These are phyloP conservation scores for Aurelia aurita DNA, from an alignment of 30 jellyfish, hydroid and myxozoan species.

Conservation along the genomic window DNA sequence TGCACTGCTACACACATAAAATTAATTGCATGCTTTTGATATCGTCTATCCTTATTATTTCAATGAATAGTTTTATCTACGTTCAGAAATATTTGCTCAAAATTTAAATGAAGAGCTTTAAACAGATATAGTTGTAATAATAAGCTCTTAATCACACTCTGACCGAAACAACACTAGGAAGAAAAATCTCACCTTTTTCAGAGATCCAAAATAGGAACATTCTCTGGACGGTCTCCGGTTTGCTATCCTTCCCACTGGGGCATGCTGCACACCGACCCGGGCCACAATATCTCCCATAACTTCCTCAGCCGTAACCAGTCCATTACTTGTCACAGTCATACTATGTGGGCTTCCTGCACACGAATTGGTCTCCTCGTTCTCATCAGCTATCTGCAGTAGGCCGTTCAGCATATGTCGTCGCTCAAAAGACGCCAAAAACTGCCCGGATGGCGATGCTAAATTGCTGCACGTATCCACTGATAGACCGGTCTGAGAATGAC, in stretches of 20 bases:
- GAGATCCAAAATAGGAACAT: slow-evolving; percentile 68
- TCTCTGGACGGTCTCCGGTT: slow-evolving; percentile 38
- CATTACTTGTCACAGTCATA: slow-evolving; percentile 39
- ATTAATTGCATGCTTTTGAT: no score
- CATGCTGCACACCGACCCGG: slow-evolving; percentile 31
- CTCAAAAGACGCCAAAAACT: slow-evolving; percentile 9
- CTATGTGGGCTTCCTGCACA: slow-evolving; percentile 65
- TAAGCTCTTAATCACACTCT: no score
- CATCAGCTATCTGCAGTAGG: slow-evolving; percentile 74
- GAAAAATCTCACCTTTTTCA: slow-evolving; percentile 61
- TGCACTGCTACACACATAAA: no score
- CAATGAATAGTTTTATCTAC: no score
- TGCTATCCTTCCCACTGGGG: slow-evolving; percentile 55
- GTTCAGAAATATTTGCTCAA: no score
- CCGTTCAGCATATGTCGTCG: slow-evolving; percentile 46
- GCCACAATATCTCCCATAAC: slow-evolving; percentile 65
- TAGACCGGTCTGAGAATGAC: slow-evolving; percentile 11
- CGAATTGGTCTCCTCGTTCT: slow-evolving; percentile 30
- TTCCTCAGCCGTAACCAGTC: slow-evolving; percentile 73
- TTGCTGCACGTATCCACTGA: slow-evolving; percentile 46
- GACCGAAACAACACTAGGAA: no score
- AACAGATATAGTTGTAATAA: no score
- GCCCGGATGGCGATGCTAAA: slow-evolving; percentile 36
- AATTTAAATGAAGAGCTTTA: no score
- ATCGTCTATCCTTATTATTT: no score